Evolutionary conservation across 37 sponge, comb jelly and placozoan species (phyloP).

Genomic region (Ephydatia muelleri): DNA sequence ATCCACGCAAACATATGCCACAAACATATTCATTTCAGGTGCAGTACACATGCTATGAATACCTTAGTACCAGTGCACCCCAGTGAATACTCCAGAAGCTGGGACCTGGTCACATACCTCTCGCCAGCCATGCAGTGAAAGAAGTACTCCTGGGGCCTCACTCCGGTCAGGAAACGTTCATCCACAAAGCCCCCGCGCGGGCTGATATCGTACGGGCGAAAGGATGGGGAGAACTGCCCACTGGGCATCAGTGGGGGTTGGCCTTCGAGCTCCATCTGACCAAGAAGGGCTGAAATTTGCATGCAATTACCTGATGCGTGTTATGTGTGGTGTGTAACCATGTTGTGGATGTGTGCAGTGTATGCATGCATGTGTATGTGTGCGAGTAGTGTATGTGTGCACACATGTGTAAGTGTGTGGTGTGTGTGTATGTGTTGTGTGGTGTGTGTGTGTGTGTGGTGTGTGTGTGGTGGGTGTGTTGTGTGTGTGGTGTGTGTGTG

Average conservation of each 20-base stretch:
- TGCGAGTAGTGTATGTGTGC: not conserved
- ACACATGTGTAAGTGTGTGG: not conserved
- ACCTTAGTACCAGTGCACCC: not conserved
- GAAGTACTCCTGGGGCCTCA: slow-evolving; percentile 97
- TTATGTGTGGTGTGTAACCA: slow-evolving; percentile 3
- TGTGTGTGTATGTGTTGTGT: not conserved
- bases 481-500: too few species aligned
- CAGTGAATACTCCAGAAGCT: not conserved
- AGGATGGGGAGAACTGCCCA: slow-evolving; percentile 90
- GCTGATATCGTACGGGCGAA: slow-evolving; percentile 86
- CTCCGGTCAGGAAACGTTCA: slow-evolving; percentile 92
- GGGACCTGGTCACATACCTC: slow-evolving; percentile 51
- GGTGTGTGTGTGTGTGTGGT: too few species aligned
- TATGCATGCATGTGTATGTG: not conserved
- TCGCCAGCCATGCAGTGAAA: slow-evolving; percentile 99
- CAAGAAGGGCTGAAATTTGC: slow-evolving; percentile 97
- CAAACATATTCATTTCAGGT: not conserved
- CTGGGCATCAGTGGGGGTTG: slow-evolving; percentile 93
- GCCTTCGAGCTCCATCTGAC: slow-evolving; percentile 99
- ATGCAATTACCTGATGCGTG: slow-evolving; percentile 82
- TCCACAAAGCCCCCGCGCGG: slow-evolving; percentile 92
- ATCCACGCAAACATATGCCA: not conserved
- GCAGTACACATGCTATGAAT: not conserved
- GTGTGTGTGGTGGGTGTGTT: too few species aligned
- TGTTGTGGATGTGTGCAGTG: too few species aligned